phyloP scores from a whole-genome alignment of 1,140 invertebrate genomes.

The Apocrypta bakeri region DNA sequence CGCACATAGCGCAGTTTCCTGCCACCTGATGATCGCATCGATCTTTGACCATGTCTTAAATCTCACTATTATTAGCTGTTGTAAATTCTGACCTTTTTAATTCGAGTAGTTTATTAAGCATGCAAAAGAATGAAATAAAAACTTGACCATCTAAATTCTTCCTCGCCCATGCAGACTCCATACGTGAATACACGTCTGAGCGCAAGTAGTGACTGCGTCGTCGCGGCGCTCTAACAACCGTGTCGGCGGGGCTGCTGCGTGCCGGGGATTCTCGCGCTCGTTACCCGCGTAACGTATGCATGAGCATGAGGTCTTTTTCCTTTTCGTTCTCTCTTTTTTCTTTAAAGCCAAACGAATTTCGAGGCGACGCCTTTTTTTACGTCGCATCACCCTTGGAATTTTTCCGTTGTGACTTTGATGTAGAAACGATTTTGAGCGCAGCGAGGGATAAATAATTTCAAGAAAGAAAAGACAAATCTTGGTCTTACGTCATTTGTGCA shows the following conservation, averaged over 20 bases:
- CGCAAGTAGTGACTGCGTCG: not conserved
- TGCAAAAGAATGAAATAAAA: no score
- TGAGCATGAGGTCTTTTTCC: not conserved
- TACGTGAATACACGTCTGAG: not conserved
- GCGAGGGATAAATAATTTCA: not conserved
- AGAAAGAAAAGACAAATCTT: not conserved
- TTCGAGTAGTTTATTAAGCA: no score
- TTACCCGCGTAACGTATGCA: conserved; percentile 2
- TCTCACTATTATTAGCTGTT: no score
- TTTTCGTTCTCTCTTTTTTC: not conserved
- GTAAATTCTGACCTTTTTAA: no score
- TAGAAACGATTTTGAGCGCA: not conserved
- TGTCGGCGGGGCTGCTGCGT: not conserved
- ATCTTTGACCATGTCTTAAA: no score
- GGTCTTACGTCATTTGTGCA: not conserved
- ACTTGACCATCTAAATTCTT: not conserved
- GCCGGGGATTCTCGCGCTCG: conserved; percentile 2
- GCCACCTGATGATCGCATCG: not conserved
- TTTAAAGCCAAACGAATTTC: not conserved
- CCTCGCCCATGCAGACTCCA: not conserved
- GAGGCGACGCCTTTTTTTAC: not conserved
- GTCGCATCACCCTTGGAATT: not conserved
- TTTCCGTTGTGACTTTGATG: not conserved
- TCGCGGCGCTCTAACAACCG: conserved; percentile 10
- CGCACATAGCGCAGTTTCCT: no score